These are phyloP conservation scores for Ceratotherium simum DNA, from an alignment of 2,113 vertebrate genomes.

Conservation along the genomic window DNA sequence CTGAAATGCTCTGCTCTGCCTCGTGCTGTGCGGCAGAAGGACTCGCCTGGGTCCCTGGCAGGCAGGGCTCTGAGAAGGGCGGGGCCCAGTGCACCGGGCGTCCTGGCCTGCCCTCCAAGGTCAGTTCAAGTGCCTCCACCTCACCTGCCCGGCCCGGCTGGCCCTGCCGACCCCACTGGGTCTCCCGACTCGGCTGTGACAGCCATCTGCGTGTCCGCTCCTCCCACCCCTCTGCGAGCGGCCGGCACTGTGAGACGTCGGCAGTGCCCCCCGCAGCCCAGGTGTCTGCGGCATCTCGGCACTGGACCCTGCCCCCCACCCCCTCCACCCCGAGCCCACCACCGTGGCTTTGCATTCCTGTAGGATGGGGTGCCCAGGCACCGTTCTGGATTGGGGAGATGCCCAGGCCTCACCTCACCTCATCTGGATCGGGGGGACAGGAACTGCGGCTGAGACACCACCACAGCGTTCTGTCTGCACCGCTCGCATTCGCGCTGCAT, in stretches of 20 bases:
- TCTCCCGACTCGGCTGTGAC: not conserved
- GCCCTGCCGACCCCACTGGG: not conserved
- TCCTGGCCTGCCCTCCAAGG: not conserved
- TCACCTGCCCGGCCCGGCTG: not conserved
- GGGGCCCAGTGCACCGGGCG: not conserved
- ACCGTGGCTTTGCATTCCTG: too few relatives aligned
- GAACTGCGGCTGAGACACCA: not conserved
- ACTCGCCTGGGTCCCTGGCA: not conserved
- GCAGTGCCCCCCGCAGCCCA: not conserved
- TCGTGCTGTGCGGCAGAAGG: too few relatives aligned
- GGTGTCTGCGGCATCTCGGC: not conserved
- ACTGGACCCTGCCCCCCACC: not conserved
- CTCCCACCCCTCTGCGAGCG: not conserved
- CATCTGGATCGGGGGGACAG: not conserved
- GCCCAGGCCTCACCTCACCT: not conserved
- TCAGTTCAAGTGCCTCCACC: not conserved
- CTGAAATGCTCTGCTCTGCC: not conserved
- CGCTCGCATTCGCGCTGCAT: fast-evolving
- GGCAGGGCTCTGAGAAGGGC: not conserved
- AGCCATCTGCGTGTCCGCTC: too few relatives aligned
- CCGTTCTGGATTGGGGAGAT: not conserved
- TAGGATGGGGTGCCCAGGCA: not conserved
- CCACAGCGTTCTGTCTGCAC: too few relatives aligned
- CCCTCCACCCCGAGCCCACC: too few relatives aligned
- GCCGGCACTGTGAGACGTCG: not conserved